Evolutionary conservation across 2,888 invertebrate species (phyloP).

Genomic region (Epirrhoe tristata): DNA sequence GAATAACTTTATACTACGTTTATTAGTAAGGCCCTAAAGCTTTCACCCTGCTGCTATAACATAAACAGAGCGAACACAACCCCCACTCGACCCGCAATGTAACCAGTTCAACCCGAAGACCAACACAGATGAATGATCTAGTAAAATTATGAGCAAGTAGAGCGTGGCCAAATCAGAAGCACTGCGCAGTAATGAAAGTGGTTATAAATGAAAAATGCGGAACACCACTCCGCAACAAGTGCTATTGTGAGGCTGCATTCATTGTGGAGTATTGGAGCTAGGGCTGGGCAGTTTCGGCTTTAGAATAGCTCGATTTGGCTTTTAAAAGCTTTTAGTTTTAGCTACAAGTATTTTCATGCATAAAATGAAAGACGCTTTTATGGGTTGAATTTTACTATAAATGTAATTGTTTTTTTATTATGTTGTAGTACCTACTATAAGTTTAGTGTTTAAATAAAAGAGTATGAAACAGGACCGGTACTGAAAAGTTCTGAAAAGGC

Average conservation of each 20-base stretch:
- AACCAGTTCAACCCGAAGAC: constrained; percentile 5
- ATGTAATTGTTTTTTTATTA: no score
- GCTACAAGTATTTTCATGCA: no score
- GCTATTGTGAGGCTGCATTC: constrained; percentile 35
- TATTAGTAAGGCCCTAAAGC: no score
- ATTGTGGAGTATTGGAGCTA: constrained; percentile 18
- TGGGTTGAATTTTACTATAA: no score
- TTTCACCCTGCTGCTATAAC: neutral
- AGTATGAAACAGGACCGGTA: no score
- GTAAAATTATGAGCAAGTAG: constrained; percentile 6
- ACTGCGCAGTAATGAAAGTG: constrained; percentile 40
- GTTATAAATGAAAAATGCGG: constrained; percentile 44
- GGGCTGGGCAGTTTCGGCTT: constrained; percentile 18
- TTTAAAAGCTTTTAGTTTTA: no score
- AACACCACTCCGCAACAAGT: constrained; percentile 44
- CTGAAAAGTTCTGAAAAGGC: no score
- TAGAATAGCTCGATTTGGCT: neutral
- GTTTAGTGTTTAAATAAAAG: no score
- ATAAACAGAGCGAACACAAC: neutral
- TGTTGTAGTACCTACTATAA: no score
- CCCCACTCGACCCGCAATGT: neutral
- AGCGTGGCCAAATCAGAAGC: constrained; percentile 14
- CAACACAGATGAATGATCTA: constrained; percentile 4
- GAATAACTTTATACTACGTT: no score
- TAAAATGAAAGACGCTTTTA: no score